Conservation (phyloP, 1,140 invertebrate species). For the Orchestia grillus region DNA sequence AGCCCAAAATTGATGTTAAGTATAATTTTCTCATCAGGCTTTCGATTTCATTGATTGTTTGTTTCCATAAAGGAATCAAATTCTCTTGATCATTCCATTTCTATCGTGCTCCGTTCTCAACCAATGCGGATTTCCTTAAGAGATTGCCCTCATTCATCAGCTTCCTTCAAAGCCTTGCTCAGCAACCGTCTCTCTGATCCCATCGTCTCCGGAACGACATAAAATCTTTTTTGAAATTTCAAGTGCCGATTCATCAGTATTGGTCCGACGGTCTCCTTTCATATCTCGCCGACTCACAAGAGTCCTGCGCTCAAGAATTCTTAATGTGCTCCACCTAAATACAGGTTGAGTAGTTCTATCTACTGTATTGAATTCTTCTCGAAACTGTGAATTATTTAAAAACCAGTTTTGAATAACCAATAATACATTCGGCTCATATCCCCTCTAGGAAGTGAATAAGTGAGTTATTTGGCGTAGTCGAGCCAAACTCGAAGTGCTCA, state of each 20-base stretch:
- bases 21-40: not conserved
- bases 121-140: not conserved
- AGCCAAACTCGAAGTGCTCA: too few species aligned
- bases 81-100: not conserved
- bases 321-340: not conserved
- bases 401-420: too few species aligned
- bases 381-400: too few species aligned
- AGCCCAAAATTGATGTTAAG: not conserved
- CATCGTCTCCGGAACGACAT: not conserved
- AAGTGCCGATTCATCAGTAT: not conserved
- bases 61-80: not conserved
- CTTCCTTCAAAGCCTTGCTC: not conserved
- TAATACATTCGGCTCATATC: too few species aligned
- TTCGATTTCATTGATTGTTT: not conserved
- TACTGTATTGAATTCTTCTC: too few species aligned
- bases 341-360: not conserved
- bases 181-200: not conserved
- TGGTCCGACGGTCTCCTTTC: not conserved
- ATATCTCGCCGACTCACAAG: not conserved
- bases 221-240: not conserved
- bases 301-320: not conserved
- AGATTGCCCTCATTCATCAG: not conserved
- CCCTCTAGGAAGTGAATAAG: too few species aligned
- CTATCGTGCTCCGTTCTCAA: too few species aligned
- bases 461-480: too few species aligned